Base-by-base conservation (phyloP, 2,797 vertebrate species). In the Rhodeus uyekii region DNA sequence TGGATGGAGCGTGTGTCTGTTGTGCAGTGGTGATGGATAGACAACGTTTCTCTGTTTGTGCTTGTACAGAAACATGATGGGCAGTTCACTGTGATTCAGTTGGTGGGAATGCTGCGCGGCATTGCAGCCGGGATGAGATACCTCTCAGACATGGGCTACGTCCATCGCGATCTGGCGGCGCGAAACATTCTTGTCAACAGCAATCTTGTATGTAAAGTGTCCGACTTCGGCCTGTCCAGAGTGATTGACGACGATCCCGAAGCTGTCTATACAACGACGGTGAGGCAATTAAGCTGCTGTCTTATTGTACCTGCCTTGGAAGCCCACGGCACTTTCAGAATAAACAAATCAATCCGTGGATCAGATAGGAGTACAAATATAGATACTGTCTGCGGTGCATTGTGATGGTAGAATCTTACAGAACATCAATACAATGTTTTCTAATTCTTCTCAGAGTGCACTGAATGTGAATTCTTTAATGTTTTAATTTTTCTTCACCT, bases 131-230 rank as follows among this genome's bases (percentile, higher is more conserved):
- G 98, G 87, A 99, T 99, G 98, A 96, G 97, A 90, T 99, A 99
- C 88, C 96, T 99, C 85, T 96, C 97, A 0, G 98, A 99, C 86
- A 99, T 99, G 97, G 97, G 98, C 92, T 99, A 99, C 3, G 97
- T 99, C 90, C 98, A 99, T 92, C 96, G 97, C 86, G 98, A 99
- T 91, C 96, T 99, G 88, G 98, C 98, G 5, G 98, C 97, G 2
- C 95, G 97, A 64, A 99, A 99, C 94, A 96, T 99, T 92, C 97
- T 99, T 78, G 97, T 99, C 95, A 99, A 99, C 94, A 99, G 98
- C 94, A 99, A 99, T 91, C 97, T 99, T 71, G 97, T 99, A 87
- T 99, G 98, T 91, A 99, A 99, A 96, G 98, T 99, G 88, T 99
- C 98, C n/a, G 97, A 99, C 93, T 99, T 99, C 75, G 98, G 98